phyloP scores from a whole-genome alignment of 2,888 invertebrate genomes.

The Perizoma flavofasciatum region DNA sequence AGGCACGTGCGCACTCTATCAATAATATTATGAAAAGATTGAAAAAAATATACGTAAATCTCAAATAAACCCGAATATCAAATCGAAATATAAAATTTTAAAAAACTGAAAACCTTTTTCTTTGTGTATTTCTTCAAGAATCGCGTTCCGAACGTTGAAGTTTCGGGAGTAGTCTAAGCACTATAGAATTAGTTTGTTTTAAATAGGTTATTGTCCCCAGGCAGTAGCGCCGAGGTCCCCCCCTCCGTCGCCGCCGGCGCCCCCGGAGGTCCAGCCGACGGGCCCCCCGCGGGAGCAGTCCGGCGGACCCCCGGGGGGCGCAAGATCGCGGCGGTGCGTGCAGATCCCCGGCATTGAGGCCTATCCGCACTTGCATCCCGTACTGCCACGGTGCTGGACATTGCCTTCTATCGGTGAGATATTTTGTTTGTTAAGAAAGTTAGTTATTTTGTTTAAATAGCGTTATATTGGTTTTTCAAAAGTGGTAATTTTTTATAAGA shows the following conservation, averaged over 20 bases:
- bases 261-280: constrained; percentile 7
- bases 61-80: no score
- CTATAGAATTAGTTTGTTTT: background rate
- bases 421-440: background rate
- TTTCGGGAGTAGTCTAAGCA: no score
- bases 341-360: constrained; percentile 92
- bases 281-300: constrained; percentile 14
- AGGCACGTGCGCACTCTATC: no score
- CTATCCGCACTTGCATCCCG: constrained; percentile 87
- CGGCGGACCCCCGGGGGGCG: constrained; percentile 31
- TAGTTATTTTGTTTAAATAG: no score
- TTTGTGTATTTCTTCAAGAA: no score
- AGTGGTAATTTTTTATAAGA: no score
- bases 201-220: constrained; percentile 11
- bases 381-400: constrained; percentile 90
- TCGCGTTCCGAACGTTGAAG: no score
- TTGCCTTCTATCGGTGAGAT: constrained; percentile 86
- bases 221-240: constrained; percentile 25
- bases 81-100: no score
- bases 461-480: no score
- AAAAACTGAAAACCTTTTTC: no score
- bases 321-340: constrained; percentile 76
- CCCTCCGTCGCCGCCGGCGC: constrained; percentile 11
- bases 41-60: no score
- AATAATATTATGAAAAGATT: no score